These are phyloP conservation scores for Plagodis dolabraria DNA, from an alignment of 2,888 invertebrate species.

Conservation along the genomic window DNA sequence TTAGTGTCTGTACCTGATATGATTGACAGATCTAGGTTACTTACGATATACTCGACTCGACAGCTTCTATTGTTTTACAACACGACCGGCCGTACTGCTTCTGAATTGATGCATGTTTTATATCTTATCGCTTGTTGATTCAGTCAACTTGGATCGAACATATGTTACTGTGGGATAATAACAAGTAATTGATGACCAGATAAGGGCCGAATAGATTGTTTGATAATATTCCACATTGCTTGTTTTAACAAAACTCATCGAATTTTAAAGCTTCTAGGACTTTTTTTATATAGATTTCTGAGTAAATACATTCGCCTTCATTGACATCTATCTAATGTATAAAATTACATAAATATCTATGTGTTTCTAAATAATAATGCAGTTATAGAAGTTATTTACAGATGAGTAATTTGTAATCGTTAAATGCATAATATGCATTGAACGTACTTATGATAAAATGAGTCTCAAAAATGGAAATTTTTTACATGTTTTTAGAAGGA, in stretches of 20 bases:
- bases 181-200: conserved; percentile 13
- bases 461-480: no score
- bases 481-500: no score
- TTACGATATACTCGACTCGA: conserved; percentile 21
- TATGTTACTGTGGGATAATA: conserved; percentile 17
- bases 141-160: conserved; percentile 21
- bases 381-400: no score
- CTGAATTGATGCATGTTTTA: conserved; percentile 35
- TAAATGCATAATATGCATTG: no score
- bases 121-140: conserved; percentile 11
- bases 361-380: no score
- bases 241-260: conserved; percentile 5
- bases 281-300: no score
- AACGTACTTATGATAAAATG: no score
- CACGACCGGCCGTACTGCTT: conserved; percentile 46
- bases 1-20: conserved; percentile 41
- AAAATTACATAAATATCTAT: no score
- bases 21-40: conserved; percentile 61
- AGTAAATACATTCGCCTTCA: no score
- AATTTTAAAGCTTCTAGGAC: background rate
- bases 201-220: conserved; percentile 6
- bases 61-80: conserved; percentile 52
- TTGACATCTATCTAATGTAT: no score
- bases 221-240: conserved; percentile 5
- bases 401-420: no score